Evolutionary conservation across 2,797 vertebrate species (phyloP).

Genomic region (Coregonus ussuriensis): DNA sequence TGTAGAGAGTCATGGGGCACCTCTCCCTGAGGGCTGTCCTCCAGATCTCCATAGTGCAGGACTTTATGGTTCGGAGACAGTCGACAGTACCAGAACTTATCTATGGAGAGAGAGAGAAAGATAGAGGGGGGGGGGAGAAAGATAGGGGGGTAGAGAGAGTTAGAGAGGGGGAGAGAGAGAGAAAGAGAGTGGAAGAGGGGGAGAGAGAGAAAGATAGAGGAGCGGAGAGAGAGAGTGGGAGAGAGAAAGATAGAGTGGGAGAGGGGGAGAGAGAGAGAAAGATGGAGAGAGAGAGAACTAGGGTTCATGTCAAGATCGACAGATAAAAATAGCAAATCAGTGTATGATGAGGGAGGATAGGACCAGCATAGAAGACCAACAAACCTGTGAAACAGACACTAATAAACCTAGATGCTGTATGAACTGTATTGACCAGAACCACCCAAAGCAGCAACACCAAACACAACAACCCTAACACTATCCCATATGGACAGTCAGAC

Average conservation of each 20-base stretch:
- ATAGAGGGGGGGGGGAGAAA: conserved; percentile 19
- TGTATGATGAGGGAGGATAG: not conserved
- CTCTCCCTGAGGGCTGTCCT: conserved; percentile 96
- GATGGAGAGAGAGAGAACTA: not conserved
- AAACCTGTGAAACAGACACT: not conserved
- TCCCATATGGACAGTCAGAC: not conserved
- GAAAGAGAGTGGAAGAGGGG: conserved; percentile 3
- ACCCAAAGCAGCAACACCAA: not conserved
- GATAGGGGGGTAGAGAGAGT: conserved; percentile 40
- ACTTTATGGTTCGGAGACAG: conserved; percentile 99
- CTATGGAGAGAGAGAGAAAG: conserved; percentile 65
- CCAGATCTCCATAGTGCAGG: conserved; percentile 97
- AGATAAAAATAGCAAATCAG: too few species aligned
- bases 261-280: conserved; percentile 33
- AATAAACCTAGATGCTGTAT: too few species aligned
- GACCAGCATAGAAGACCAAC: not conserved
- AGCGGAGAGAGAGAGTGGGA: not conserved
- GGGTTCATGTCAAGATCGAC: too few species aligned
- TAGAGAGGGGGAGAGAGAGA: conserved; percentile 38
- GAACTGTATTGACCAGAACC: too few species aligned
- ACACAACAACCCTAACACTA: not conserved
- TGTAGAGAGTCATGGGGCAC: conserved; percentile 96
- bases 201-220: conserved; percentile 8
- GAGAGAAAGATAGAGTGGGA: conserved; percentile 38
- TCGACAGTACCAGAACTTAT: conserved; percentile 99